Conservation (phyloP, 2,113 vertebrate species). For the Istiophorus platypterus region DNA sequence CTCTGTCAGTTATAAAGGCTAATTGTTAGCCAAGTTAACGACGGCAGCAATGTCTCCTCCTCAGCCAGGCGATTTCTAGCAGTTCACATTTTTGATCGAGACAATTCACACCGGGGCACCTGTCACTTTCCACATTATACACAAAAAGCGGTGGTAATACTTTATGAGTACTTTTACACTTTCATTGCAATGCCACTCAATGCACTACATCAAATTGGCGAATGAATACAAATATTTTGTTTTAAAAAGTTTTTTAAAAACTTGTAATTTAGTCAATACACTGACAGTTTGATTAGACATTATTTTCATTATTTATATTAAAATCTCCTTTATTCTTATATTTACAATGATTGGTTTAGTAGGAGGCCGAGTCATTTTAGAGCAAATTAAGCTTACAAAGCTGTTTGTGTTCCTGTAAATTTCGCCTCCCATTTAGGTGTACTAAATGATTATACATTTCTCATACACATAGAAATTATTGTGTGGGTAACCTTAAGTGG, state of each 20-base stretch:
- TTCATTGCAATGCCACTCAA: conserved; percentile 17
- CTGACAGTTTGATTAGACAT: not conserved
- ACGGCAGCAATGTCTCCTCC: conserved; percentile 50
- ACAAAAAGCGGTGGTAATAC: conserved; percentile 33
- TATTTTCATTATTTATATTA: not conserved
- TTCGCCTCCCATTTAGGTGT: not conserved
- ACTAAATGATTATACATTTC: not conserved
- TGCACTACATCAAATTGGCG: conserved; percentile 7
- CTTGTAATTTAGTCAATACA: not conserved
- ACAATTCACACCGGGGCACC: conserved; percentile 58
- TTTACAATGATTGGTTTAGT: not conserved
- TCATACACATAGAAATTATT: not conserved
- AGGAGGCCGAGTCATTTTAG: not conserved
- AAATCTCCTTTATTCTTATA: not conserved
- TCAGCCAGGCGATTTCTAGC: conserved; percentile 48
- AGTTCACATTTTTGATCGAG: conserved; percentile 14
- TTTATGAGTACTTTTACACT: conserved; percentile 36
- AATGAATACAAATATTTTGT: not conserved
- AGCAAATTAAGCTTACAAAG: not conserved
- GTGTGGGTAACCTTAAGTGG: not conserved
- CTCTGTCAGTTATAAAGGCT: conserved; percentile 85
- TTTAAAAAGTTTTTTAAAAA: too few relatives aligned
- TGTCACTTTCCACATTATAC: conserved; percentile 43
- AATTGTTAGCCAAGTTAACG: conserved; percentile 86
- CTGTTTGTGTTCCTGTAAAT: not conserved